phyloP scores from a whole-genome alignment of 2,888 invertebrate genomes.

The Cheilosia vulpina region DNA sequence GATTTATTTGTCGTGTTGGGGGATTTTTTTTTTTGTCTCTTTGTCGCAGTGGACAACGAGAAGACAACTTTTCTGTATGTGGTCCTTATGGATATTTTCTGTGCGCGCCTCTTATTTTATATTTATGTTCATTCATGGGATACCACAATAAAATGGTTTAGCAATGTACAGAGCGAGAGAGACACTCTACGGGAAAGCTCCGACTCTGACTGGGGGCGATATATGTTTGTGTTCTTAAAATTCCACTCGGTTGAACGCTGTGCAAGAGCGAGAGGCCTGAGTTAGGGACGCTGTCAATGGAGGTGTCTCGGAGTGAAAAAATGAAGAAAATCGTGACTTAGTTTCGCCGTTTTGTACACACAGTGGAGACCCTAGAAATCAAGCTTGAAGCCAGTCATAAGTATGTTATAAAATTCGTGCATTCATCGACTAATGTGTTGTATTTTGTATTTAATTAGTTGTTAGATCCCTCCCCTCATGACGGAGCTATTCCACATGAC shows the following conservation, averaged over 20 bases:
- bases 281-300: slow-evolving; percentile 31
- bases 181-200: slow-evolving; percentile 39
- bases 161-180: slow-evolving; percentile 3
- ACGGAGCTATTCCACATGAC: slow-evolving; percentile 5
- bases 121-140: slow-evolving; percentile 36
- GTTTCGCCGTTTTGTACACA: neutral
- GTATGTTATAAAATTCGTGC: slow-evolving; percentile 15
- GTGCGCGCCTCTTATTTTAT: slow-evolving; percentile 45
- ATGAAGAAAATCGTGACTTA: slow-evolving; percentile 44
- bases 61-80: slow-evolving; percentile 44
- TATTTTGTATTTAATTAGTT: slow-evolving; percentile 41
- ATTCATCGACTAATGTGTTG: slow-evolving; percentile 30
- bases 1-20: slow-evolving; percentile 63
- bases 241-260: slow-evolving; percentile 9
- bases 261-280: slow-evolving; percentile 7
- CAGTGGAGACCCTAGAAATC: neutral
- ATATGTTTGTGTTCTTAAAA: slow-evolving; percentile 33
- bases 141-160: slow-evolving; percentile 45
- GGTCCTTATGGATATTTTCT: slow-evolving; percentile 34
- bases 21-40: neutral
- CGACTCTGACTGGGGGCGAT: slow-evolving; percentile 8
- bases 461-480: neutral
- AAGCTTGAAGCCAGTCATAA: neutral
- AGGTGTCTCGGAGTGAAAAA: slow-evolving; percentile 40
- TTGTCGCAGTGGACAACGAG: slow-evolving; percentile 21